Conservation (phyloP, 2,797 vertebrate genomes). For the Aulostomus chinensis region DNA sequence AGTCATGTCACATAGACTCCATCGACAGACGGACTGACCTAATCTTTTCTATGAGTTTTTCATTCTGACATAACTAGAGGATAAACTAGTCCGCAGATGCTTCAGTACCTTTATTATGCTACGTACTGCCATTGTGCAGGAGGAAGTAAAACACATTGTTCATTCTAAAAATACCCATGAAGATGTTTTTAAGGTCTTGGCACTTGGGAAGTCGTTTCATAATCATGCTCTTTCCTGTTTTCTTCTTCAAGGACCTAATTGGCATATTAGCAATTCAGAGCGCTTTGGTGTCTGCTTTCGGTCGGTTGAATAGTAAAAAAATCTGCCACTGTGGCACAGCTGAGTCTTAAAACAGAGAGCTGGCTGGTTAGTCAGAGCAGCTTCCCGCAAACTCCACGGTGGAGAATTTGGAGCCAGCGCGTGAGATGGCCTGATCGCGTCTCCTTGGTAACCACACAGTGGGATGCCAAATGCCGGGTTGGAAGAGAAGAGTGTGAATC, state of each 20-base stretch:
- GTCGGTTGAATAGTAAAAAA: slow-evolving; percentile 7
- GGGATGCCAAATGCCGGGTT: slow-evolving; percentile 30
- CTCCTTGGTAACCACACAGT: slow-evolving; percentile 44
- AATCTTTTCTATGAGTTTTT: slow-evolving; percentile 16
- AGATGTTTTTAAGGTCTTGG: slow-evolving; percentile 27
- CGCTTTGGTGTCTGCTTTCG: slow-evolving; percentile 9
- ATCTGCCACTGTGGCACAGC: slow-evolving; percentile 42
- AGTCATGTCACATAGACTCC: slow-evolving; percentile 71
- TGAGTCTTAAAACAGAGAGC: slow-evolving; percentile 32
- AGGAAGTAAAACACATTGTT: slow-evolving; percentile 4
- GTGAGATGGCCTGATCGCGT: slow-evolving; percentile 48
- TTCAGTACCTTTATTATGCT: neutral
- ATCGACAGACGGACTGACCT: slow-evolving; percentile 29
- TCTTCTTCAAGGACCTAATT: slow-evolving; percentile 47
- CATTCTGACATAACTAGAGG: slow-evolving; percentile 7
- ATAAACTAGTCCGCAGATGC: neutral
- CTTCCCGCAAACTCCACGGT: slow-evolving; percentile 33
- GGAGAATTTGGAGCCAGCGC: slow-evolving; percentile 54
- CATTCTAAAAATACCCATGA: slow-evolving; percentile 2
- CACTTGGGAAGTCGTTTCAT: slow-evolving; percentile 51
- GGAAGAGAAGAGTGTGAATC: slow-evolving; percentile 4
- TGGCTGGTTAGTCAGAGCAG: slow-evolving; percentile 37
- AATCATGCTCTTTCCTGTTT: slow-evolving; percentile 61
- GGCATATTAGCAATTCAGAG: slow-evolving; percentile 44
- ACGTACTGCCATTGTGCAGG: too few species aligned